These are phyloP conservation scores for Mungos mungo DNA, from an alignment of 2,113 vertebrate genomes.

Conservation along the genomic window DNA sequence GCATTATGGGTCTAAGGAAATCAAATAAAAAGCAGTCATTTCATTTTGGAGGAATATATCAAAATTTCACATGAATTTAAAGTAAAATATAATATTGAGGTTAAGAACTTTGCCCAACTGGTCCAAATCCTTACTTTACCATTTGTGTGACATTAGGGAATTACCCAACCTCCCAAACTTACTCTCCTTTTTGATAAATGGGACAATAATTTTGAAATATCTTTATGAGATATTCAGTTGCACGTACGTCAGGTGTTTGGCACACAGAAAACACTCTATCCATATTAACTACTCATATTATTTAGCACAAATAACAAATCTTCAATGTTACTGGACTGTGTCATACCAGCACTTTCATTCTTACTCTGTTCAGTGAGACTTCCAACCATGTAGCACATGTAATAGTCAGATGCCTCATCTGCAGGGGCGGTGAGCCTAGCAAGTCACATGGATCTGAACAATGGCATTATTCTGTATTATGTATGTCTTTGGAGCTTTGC, in stretches of 20 bases:
- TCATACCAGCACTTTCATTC: neutral
- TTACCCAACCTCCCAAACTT: neutral
- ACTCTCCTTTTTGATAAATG: neutral
- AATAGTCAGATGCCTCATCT: neutral
- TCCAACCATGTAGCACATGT: neutral
- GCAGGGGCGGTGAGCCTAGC: neutral
- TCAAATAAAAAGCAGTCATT: neutral
- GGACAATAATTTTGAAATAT: neutral
- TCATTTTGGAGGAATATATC: neutral
- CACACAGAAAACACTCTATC: neutral
- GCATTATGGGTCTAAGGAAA: neutral
- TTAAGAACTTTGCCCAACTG: neutral
- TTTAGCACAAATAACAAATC: neutral
- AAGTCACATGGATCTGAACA: neutral
- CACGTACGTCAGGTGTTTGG: neutral
- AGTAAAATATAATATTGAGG: neutral
- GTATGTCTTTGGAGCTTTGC: neutral
- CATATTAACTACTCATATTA: neutral
- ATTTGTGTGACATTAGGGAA: neutral
- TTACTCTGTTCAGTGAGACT: neutral
- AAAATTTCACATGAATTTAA: neutral
- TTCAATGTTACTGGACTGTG: neutral
- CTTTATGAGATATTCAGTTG: neutral
- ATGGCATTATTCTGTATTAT: neutral
- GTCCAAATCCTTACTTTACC: neutral